phyloP scores from a whole-genome alignment of 2,113 vertebrate genomes.

The Oostethus manadensis region DNA sequence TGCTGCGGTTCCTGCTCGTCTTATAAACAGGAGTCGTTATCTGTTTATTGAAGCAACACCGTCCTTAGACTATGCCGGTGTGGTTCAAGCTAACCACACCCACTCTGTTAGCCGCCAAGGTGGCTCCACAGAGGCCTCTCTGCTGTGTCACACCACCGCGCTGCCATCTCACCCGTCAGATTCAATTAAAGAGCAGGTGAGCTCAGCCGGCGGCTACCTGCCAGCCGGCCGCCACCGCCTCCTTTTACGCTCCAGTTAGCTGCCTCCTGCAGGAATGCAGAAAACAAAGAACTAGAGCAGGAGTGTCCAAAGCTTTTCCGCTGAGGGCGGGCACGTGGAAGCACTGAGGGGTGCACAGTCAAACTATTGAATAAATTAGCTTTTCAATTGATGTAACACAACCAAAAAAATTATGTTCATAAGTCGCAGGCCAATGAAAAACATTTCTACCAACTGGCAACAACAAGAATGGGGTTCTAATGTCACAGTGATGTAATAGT shows the following conservation, averaged over 20 bases:
- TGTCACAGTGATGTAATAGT: slow-evolving; percentile 51
- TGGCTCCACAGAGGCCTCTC: slow-evolving; percentile 18
- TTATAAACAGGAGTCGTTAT: slow-evolving; percentile 4
- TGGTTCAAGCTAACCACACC: not conserved
- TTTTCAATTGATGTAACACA: too few species aligned
- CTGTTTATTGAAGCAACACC: slow-evolving; percentile 28
- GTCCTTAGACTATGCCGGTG: slow-evolving; percentile 1
- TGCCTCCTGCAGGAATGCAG: not conserved
- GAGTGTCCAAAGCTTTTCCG: too few species aligned
- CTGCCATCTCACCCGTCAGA: slow-evolving; percentile 66
- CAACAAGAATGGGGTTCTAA: slow-evolving; percentile 27
- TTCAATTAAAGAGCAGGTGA: slow-evolving; percentile 62
- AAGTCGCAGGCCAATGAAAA: too few species aligned
- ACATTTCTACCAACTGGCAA: slow-evolving; percentile 17
- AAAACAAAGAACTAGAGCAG: too few species aligned
- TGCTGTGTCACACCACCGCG: slow-evolving; percentile 32
- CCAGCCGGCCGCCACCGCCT: slow-evolving; percentile 32
- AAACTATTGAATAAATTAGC: too few species aligned
- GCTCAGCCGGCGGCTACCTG: slow-evolving; percentile 54
- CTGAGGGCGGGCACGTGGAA: too few species aligned
- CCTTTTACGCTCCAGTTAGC: slow-evolving; percentile 60
- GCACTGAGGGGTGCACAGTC: too few species aligned
- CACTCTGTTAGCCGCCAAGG: not conserved
- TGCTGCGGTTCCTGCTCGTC: too few species aligned
- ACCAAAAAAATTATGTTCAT: too few species aligned